Conservation (phyloP, 1,140 invertebrate species). For the Phortica variegata region DNA sequence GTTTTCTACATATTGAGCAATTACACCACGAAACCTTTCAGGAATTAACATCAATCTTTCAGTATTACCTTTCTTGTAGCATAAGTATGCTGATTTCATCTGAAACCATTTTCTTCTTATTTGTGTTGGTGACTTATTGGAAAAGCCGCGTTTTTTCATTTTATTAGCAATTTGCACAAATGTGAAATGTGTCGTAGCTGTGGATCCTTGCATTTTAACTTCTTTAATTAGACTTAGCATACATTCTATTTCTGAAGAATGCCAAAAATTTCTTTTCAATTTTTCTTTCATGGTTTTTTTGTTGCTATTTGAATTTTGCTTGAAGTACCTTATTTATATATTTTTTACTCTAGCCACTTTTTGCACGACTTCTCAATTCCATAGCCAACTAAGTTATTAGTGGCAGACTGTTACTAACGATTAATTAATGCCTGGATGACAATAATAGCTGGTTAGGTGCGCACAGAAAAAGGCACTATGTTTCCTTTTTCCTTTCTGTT, state of each 20-base stretch:
- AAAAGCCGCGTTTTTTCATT: slow-evolving; percentile 44
- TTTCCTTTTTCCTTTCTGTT: no score
- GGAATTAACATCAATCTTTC: slow-evolving; percentile 39
- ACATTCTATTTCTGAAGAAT: slow-evolving; percentile 42
- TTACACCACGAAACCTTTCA: slow-evolving; percentile 37
- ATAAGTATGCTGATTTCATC: slow-evolving; percentile 49
- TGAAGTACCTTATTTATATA: slow-evolving; percentile 11
- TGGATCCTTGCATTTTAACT: slow-evolving; percentile 29
- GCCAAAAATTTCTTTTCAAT: slow-evolving; percentile 47
- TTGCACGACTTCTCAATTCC: no score
- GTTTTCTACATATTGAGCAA: slow-evolving; percentile 44
- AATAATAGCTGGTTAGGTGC: no score
- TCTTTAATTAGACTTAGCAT: slow-evolving; percentile 43
- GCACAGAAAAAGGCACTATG: no score
- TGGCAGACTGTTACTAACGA: no score
- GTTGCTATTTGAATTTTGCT: slow-evolving; percentile 10
- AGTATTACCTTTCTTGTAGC: slow-evolving; percentile 46
- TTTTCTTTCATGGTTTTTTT: slow-evolving; percentile 24
- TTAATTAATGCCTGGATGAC: no score
- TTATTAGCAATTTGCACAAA: slow-evolving; percentile 43
- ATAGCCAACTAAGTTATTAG: no score
- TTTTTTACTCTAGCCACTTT: no score
- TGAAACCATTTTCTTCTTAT: slow-evolving; percentile 49
- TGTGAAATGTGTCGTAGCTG: slow-evolving; percentile 40
- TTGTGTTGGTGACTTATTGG: slow-evolving; percentile 45